phyloP scores from a whole-genome alignment of 2,113 vertebrate genomes.

The Garra rufa region DNA sequence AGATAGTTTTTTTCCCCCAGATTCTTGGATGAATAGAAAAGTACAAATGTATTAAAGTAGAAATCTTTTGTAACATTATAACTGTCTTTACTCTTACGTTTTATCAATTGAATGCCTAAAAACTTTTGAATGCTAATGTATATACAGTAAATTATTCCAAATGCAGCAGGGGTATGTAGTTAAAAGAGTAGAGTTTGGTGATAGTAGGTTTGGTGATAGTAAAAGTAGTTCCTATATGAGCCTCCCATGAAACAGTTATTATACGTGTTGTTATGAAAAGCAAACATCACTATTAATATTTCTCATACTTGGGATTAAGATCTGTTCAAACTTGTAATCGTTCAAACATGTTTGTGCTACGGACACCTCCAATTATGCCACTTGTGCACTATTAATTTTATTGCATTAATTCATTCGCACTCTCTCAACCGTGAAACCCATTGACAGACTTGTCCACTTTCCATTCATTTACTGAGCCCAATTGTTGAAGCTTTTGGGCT shows the following conservation, averaged over 20 bases:
- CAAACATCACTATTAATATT: not conserved
- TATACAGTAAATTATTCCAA: not conserved
- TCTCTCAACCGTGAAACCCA: not conserved
- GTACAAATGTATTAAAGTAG: not conserved
- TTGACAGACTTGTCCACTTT: not conserved
- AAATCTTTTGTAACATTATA: not conserved
- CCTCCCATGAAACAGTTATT: not conserved
- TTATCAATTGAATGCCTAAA: not conserved
- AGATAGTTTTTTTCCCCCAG: not conserved
- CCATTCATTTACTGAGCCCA: not conserved
- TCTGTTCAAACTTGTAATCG: not conserved
- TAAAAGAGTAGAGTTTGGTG: not conserved
- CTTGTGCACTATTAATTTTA: not conserved
- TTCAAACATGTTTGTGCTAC: not conserved
- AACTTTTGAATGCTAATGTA: not conserved
- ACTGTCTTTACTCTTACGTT: not conserved
- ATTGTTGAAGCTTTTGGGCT: conserved; percentile 24
- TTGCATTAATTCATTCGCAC: not conserved
- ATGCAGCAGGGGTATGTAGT: not conserved
- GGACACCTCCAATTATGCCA: not conserved
- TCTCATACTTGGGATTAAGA: not conserved
- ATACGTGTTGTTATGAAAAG: not conserved
- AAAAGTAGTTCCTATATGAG: not conserved
- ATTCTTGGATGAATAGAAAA: not conserved
- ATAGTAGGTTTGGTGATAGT: not conserved